Evolutionary conservation across 2,888 invertebrate species (phyloP).

Genomic region (Amblyjoppa proteus): DNA sequence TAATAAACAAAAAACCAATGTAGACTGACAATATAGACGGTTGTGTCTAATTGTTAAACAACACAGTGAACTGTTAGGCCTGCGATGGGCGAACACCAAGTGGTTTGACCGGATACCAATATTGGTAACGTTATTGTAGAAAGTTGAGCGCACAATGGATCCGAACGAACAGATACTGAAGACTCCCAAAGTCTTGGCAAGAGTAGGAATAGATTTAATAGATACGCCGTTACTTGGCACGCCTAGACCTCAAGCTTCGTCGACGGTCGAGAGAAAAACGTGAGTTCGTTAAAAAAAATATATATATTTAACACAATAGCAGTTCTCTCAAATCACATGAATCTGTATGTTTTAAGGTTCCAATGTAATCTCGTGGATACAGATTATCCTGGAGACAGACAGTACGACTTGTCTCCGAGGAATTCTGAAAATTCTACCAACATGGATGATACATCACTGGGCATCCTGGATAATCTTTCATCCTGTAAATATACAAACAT

Average conservation of each 20-base stretch:
- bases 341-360: slow-evolving; percentile 35
- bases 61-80: slow-evolving; percentile 73
- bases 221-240: slow-evolving; percentile 81
- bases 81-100: slow-evolving; percentile 61
- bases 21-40: too few relatives aligned
- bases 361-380: slow-evolving; percentile 25
- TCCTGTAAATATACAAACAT: slow-evolving; percentile 70
- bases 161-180: slow-evolving; percentile 54
- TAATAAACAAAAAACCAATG: too few relatives aligned
- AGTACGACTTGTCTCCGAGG: slow-evolving; percentile 41
- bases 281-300: slow-evolving; percentile 69
- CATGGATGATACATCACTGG: slow-evolving; percentile 77
- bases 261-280: slow-evolving; percentile 83
- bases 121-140: slow-evolving; percentile 6
- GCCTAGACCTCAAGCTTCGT: slow-evolving; percentile 84
- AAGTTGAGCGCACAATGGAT: slow-evolving; percentile 29
- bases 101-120: neutral
- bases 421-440: slow-evolving; percentile 52
- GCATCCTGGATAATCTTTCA: slow-evolving; percentile 79
- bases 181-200: slow-evolving; percentile 70
- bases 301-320: neutral
- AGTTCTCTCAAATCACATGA: neutral
- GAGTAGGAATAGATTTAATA: slow-evolving; percentile 68
- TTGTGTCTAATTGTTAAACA: neutral
- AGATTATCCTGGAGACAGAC: slow-evolving; percentile 10